Percentiles rank a stretch among this genome's conserved stretches.
phyloP scores from a whole-genome alignment of 1,140 invertebrate genomes.

The Hypothenemus hampei region DNA sequence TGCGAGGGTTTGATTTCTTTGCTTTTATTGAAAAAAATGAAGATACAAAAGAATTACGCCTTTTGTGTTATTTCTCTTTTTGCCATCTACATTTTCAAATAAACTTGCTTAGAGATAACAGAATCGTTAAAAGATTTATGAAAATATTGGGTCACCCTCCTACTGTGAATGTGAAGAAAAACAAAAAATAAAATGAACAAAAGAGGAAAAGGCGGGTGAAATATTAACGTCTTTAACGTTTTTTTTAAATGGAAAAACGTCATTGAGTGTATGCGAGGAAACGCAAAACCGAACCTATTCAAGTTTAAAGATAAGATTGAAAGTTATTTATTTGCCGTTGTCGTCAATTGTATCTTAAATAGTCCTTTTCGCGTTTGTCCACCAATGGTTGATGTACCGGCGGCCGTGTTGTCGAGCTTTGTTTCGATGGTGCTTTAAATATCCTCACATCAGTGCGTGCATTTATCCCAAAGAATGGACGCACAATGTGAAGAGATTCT shows the following conservation, averaged over 20 bases:
- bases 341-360: slow-evolving; percentile 34
- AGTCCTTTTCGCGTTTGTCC: slow-evolving; percentile 21
- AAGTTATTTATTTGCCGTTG: slow-evolving; percentile 29
- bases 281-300: slow-evolving; percentile 26
- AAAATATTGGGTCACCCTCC: no score
- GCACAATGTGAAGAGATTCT: slow-evolving; percentile 14
- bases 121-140: no score
- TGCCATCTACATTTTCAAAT: no score
- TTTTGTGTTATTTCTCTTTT: no score
- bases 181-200: no score
- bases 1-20: no score
- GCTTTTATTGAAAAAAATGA: no score
- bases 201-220: slow-evolving; percentile 14
- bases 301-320: slow-evolving; percentile 31
- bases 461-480: slow-evolving; percentile 25
- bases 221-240: slow-evolving; percentile 23
- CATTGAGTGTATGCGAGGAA: slow-evolving; percentile 16
- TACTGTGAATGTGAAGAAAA: no score
- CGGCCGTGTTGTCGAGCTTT: slow-evolving; percentile 26
- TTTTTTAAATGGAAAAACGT: slow-evolving; percentile 14
- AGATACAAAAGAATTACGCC: no score
- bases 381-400: slow-evolving; percentile 19
- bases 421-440: slow-evolving; percentile 27
- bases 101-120: no score
- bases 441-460: slow-evolving; percentile 15